Conservation (phyloP, 2,113 vertebrate species). For the Leptobrachium leishanense region DNA sequence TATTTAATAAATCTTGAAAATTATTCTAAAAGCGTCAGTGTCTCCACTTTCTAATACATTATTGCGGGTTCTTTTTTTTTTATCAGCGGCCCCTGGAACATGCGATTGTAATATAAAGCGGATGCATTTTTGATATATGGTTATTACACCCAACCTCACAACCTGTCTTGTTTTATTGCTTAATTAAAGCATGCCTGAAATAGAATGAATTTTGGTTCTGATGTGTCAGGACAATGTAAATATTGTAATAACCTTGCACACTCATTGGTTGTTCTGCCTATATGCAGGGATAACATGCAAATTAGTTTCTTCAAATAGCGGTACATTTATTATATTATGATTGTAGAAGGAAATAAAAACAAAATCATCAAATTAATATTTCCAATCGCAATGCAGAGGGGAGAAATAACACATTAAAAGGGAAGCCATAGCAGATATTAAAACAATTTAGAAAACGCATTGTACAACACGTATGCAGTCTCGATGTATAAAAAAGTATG, state of each 20-base stretch:
- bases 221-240: conserved; percentile 43
- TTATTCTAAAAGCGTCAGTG: conserved; percentile 42
- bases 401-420: neutral
- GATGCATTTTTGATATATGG: conserved; percentile 38
- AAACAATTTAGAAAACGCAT: too few species aligned
- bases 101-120: conserved; percentile 37
- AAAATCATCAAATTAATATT: neutral
- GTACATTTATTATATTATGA: conserved; percentile 1
- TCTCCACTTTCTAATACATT: conserved; percentile 31
- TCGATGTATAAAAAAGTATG: too few species aligned
- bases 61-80: conserved; percentile 44
- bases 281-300: conserved; percentile 26
- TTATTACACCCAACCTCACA: conserved; percentile 44
- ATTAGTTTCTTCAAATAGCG: conserved; percentile 23
- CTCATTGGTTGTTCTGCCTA: conserved; percentile 21
- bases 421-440: too few species aligned
- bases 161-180: conserved; percentile 45
- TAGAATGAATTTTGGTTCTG: conserved; percentile 44
- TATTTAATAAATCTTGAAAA: conserved; percentile 43
- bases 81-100: conserved; percentile 32
- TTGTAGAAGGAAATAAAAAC: neutral
- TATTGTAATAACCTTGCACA: conserved; percentile 46
- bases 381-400: neutral
- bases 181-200: conserved; percentile 46
- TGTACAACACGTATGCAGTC: too few species aligned